phyloP scores from a whole-genome alignment of 2,888 invertebrate genomes.

The Drosophila demipolita region DNA sequence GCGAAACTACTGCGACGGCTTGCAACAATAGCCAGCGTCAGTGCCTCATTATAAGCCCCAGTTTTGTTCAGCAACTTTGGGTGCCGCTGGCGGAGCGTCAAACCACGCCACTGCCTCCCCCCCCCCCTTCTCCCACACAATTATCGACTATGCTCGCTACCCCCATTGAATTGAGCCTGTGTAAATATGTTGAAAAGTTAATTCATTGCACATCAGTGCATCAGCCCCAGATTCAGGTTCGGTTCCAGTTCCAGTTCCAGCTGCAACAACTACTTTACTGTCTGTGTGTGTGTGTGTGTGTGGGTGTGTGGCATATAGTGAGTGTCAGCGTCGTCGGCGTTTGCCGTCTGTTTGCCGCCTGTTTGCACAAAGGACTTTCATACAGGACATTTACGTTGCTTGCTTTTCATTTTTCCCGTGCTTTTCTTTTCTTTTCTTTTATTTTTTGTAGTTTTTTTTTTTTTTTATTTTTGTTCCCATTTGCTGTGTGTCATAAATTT shows the following conservation, averaged over 20 bases:
- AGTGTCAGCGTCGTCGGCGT: constrained; percentile 66
- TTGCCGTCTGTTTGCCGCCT: constrained; percentile 77
- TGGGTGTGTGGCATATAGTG: constrained; percentile 50
- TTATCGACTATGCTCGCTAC: constrained; percentile 24
- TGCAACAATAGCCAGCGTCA: constrained; percentile 52
- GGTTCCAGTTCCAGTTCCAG: constrained; percentile 2
- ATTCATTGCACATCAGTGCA: constrained; percentile 83
- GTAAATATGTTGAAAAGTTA: constrained; percentile 83
- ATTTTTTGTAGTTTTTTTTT: constrained; percentile 34
- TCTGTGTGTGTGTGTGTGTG: not conserved
- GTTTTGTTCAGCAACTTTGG: constrained; percentile 61
- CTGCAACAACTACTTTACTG: constrained; percentile 3
- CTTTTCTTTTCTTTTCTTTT: constrained; percentile 13
- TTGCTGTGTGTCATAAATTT: constrained; percentile 74
- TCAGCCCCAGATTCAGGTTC: constrained; percentile 35
- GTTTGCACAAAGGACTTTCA: constrained; percentile 77
- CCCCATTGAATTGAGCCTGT: constrained; percentile 72
- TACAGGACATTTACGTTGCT: constrained; percentile 60
- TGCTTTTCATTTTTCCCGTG: constrained; percentile 30
- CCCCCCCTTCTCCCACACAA: not conserved
- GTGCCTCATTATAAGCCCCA: constrained; percentile 62
- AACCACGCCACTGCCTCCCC: constrained; percentile 1
- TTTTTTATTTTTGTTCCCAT: constrained; percentile 29
- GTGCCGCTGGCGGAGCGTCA: constrained; percentile 44
- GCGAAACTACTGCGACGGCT: constrained; percentile 54